phyloP scores from a whole-genome alignment of 2,888 invertebrate genomes.

The Campoplex nolae region DNA sequence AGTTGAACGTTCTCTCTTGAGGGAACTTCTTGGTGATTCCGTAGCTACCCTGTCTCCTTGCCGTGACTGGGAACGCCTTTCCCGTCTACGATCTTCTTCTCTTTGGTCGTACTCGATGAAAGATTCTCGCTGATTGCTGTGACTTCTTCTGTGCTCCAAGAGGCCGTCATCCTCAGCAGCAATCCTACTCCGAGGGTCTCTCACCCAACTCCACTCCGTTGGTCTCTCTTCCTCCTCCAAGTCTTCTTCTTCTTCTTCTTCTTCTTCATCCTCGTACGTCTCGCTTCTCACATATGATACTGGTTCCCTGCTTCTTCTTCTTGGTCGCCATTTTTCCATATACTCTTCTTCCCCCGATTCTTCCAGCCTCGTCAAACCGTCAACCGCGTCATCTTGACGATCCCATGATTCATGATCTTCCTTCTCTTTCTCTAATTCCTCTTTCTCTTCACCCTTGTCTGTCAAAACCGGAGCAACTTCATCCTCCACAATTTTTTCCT shows the following conservation, averaged over 20 bases:
- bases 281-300: conserved; percentile 69
- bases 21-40: conserved; percentile 52
- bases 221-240: conserved; percentile 52
- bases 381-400: conserved; percentile 36
- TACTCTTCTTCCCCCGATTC: conserved; percentile 63
- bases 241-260: conserved; percentile 50
- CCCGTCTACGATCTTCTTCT: conserved; percentile 67
- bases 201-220: conserved; percentile 56
- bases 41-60: conserved; percentile 55
- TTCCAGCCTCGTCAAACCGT: conserved; percentile 50
- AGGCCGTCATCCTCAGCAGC: conserved; percentile 69
- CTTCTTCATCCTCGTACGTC: conserved; percentile 69
- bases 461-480: background rate
- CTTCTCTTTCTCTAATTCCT: conserved; percentile 35
- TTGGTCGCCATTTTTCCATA: conserved; percentile 51
- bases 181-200: conserved; percentile 36
- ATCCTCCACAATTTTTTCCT: background rate
- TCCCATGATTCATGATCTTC: conserved; percentile 16
- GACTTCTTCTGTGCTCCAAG: conserved; percentile 64
- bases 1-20: conserved; percentile 64
- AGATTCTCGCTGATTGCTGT: conserved; percentile 70
- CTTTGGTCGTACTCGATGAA: conserved; percentile 68
- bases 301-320: conserved; percentile 64
- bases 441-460: conserved; percentile 28
- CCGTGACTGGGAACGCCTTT: conserved; percentile 72